phyloP scores from a whole-genome alignment of 37 sponge, comb jelly and placozoan genomes.

The Agelas oroides region DNA sequence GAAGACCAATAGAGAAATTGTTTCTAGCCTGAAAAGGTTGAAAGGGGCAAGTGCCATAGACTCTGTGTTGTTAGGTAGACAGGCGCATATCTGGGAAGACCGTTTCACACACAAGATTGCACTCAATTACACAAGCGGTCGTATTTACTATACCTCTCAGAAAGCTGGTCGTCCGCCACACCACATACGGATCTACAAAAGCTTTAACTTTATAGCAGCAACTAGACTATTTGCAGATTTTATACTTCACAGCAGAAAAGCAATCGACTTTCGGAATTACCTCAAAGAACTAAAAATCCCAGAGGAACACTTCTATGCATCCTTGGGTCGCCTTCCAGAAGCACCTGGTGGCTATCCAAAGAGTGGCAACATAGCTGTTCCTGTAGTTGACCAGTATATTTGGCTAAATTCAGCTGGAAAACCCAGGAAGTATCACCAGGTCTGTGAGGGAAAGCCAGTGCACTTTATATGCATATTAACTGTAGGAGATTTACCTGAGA shows the following conservation, averaged over 20 bases:
- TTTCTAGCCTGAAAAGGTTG: constrained; percentile 5
- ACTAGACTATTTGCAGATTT: constrained; percentile 8
- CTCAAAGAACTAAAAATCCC: constrained; percentile 17
- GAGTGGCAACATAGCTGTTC: neutral
- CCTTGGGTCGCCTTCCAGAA: neutral
- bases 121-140: neutral
- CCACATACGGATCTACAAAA: constrained; percentile 8
- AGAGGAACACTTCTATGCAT: constrained; percentile 13
- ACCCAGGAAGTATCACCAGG: neutral
- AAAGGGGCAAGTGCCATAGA: constrained; percentile 6
- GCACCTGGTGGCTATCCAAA: neutral
- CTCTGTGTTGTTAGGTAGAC: neutral
- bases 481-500: neutral
- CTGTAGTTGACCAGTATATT: neutral
- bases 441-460: neutral
- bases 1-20: constrained; percentile 59
- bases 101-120: neutral
- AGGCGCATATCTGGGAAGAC: neutral
- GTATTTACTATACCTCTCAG: neutral
- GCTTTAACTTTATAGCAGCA: constrained; percentile 2
- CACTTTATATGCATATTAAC: constrained; percentile 13
- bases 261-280: constrained; percentile 12
- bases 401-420: neutral
- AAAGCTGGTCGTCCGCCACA: neutral
- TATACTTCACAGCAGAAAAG: neutral